Conservation (phyloP, 2,113 vertebrate species). For the Solea senegalensis region DNA sequence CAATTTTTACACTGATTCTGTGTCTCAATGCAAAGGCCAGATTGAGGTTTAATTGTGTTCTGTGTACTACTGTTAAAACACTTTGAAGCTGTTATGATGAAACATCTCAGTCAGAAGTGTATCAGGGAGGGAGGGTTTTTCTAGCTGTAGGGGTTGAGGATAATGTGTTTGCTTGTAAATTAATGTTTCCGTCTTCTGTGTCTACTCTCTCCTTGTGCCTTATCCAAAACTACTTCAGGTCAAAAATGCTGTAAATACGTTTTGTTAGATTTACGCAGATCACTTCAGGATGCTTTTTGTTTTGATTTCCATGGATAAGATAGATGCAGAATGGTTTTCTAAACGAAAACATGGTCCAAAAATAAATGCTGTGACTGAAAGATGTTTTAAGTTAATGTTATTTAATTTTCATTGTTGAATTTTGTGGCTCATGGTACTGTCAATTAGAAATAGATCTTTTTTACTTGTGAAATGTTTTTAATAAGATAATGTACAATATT, state of each 20-base stretch:
- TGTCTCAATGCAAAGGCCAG: constrained; percentile 72
- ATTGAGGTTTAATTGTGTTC: constrained; percentile 72
- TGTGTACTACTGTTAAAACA: constrained; percentile 85
- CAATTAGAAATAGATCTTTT: constrained; percentile 72
- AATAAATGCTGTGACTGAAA: constrained; percentile 86
- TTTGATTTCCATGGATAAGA: constrained; percentile 64
- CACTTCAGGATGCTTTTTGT: constrained; percentile 69
- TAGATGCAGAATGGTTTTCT: constrained; percentile 74
- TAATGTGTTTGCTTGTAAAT: constrained; percentile 73
- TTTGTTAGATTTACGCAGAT: constrained; percentile 69
- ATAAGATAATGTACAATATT: constrained; percentile 78
- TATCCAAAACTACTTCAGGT: constrained; percentile 91
- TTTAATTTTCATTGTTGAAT: constrained; percentile 84
- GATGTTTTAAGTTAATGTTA: constrained; percentile 83
- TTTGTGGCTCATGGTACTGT: constrained; percentile 83
- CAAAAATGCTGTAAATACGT: constrained; percentile 85
- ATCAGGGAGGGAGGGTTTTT: constrained; percentile 80
- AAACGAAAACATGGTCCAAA: constrained; percentile 77
- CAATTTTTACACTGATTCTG: constrained; percentile 72
- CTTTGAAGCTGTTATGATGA: constrained; percentile 78
- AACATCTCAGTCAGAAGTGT: constrained; percentile 75
- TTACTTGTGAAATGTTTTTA: constrained; percentile 76
- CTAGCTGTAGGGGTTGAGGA: constrained; percentile 77
- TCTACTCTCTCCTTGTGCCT: constrained; percentile 91
- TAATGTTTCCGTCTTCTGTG: constrained; percentile 54